Evolutionary conservation across 2,888 invertebrate genomes (phyloP).

Genomic region (Boloria euphrosyne): DNA sequence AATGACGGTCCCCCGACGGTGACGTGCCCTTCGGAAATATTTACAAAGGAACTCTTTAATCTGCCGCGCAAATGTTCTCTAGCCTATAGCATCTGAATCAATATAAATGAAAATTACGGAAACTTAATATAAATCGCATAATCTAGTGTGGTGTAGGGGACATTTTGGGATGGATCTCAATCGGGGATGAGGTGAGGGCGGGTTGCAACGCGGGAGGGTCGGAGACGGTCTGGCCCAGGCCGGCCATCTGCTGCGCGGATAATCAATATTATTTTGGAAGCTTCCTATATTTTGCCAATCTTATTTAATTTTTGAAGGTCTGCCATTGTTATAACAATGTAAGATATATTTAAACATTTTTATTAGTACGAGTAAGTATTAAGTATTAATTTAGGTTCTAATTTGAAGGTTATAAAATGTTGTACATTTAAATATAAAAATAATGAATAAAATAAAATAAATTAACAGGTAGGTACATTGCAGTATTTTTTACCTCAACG

Average conservation of each 20-base stretch:
- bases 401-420: too few species aligned
- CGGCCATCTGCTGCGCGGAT: conserved; percentile 79
- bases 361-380: not conserved
- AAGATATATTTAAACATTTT: not conserved
- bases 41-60: conserved; percentile 67
- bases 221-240: conserved; percentile 59
- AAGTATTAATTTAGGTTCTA: too few species aligned
- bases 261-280: conserved; percentile 79
- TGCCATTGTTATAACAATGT: conserved; percentile 8
- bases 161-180: conserved; percentile 78
- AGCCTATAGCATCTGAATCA: conserved; percentile 58
- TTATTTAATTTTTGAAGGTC: conserved; percentile 36
- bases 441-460: too few species aligned
- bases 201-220: conserved; percentile 65
- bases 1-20: conserved; percentile 61
- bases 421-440: too few species aligned
- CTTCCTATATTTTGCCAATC: conserved; percentile 57
- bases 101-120: conserved; percentile 78
- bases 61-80: conserved; percentile 63
- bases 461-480: too few species aligned
- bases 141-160: conserved; percentile 75
- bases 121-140: conserved; percentile 82
- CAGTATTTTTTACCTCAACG: too few species aligned
- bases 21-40: conserved; percentile 69
- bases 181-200: conserved; percentile 70